Percentiles rank a stretch among this genome's conserved stretches.
Conservation (phyloP, 1,140 invertebrate species). For the Micrasema longulum region DNA sequence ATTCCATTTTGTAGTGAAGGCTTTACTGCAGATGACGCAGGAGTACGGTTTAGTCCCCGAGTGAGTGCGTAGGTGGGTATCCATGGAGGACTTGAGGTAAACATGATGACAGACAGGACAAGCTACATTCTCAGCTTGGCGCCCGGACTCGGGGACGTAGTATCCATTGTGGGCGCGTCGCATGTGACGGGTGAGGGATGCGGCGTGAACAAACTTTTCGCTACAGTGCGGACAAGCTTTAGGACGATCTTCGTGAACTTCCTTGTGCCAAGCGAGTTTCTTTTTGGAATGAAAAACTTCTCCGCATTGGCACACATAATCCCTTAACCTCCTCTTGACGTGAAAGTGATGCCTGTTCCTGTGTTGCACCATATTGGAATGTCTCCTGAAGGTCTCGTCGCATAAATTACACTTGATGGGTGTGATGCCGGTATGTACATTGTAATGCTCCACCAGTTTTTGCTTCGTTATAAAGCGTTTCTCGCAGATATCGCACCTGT, state of each 20-base stretch:
- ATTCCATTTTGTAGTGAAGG: conserved; percentile 91
- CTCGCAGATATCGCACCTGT: conserved; percentile 81
- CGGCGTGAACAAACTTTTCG: conserved; percentile 85
- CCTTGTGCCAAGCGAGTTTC: conserved; percentile 86
- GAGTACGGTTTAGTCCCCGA: conserved; percentile 79
- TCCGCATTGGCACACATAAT: conserved; percentile 85
- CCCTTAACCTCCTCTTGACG: conserved; percentile 71
- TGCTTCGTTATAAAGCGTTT: conserved; percentile 85
- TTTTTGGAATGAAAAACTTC: conserved; percentile 85
- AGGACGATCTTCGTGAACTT: conserved; percentile 84
- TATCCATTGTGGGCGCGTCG: conserved; percentile 81
- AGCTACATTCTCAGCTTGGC: conserved; percentile 77
- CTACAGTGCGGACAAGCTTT: conserved; percentile 86
- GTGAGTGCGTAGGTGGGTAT: conserved; percentile 84
- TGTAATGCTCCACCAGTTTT: conserved; percentile 83
- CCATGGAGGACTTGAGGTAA: conserved; percentile 81
- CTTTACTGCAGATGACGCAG: conserved; percentile 86
- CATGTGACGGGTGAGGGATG: conserved; percentile 86
- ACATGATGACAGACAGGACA: conserved; percentile 85
- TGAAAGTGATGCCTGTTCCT: conserved; percentile 78
- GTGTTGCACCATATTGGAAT: conserved; percentile 89
- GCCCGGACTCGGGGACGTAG: conserved; percentile 74
- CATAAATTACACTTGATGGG: conserved; percentile 86
- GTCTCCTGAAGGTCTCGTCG: conserved; percentile 83
- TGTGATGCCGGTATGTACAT: conserved; percentile 82